A percentile compares a stretch with the other conserved stretches of the same genome.
Evolutionary conservation across 2,888 invertebrate species (phyloP).

Genomic region (Phyllotreta striolata): DNA sequence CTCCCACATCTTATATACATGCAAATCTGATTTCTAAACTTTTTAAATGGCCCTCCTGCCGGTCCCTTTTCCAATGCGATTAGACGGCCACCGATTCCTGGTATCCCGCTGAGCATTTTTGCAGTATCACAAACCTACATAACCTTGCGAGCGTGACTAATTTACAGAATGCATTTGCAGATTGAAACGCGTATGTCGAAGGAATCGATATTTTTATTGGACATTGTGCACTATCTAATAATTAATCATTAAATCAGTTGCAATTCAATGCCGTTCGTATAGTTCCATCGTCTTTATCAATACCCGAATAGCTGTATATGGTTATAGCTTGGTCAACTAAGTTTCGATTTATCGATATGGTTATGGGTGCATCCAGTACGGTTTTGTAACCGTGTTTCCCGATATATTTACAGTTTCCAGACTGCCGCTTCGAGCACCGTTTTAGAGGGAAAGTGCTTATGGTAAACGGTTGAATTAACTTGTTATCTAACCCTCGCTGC

Average conservation of each 20-base stretch:
- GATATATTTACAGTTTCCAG: conserved; percentile 6
- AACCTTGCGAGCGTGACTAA: too few species aligned
- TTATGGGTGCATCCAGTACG: neutral
- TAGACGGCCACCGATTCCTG: too few species aligned
- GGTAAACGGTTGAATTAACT: conserved; percentile 11
- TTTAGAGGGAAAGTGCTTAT: conserved; percentile 3
- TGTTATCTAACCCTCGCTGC: conserved; percentile 9
- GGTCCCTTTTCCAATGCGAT: neutral
- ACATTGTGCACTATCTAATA: too few species aligned
- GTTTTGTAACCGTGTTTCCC: conserved; percentile 2
- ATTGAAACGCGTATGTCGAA: too few species aligned
- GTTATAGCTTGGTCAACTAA: neutral
- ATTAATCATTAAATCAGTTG: too few species aligned
- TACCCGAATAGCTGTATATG: neutral
- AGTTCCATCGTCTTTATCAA: neutral
- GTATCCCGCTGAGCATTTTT: too few species aligned
- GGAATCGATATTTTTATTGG: too few species aligned
- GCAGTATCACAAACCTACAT: too few species aligned
- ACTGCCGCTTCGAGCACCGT: neutral
- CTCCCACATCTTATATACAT: neutral
- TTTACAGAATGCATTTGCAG: too few species aligned
- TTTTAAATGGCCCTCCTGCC: conserved; percentile 5
- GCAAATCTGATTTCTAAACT: conserved; percentile 9
- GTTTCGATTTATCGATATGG: conserved; percentile 1
- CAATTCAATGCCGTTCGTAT: conserved; percentile 3